These are phyloP conservation scores for Eleutherodactylus coqui DNA, from an alignment of 2,797 vertebrate species.

Conservation along the genomic window DNA sequence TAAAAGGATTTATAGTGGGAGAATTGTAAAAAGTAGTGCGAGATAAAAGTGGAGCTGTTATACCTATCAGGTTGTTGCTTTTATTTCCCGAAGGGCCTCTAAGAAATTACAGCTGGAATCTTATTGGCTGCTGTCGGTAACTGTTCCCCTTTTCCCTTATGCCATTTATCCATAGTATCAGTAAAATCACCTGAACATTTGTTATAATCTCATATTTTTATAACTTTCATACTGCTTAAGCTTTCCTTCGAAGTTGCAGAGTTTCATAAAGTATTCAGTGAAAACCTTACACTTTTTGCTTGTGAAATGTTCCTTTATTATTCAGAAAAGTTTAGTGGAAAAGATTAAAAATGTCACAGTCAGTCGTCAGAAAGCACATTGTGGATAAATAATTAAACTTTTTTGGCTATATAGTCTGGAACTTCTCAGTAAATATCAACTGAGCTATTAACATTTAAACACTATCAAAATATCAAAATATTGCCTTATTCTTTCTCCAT, in stretches of 20 bases:
- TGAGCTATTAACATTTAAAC: slow-evolving; percentile 43
- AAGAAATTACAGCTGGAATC: no score
- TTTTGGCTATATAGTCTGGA: slow-evolving; percentile 26
- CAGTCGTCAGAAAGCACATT: slow-evolving; percentile 9
- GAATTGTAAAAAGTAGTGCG: no score
- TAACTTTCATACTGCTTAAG: not conserved
- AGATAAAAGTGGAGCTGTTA: no score
- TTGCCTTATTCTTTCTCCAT: slow-evolving; percentile 11
- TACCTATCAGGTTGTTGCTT: no score
- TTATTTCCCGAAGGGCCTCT: no score
- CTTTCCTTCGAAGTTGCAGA: not conserved
- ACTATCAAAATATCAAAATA: slow-evolving; percentile 13
- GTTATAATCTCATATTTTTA: no score
- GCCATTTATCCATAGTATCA: no score
- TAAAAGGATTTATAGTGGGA: no score
- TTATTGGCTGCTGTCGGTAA: no score
- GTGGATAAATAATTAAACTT: slow-evolving; percentile 41
- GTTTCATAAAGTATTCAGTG: not conserved
- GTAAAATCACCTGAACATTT: no score
- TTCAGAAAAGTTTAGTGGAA: slow-evolving; percentile 27
- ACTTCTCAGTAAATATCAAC: slow-evolving; percentile 25
- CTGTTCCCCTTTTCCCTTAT: no score
- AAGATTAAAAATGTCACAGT: slow-evolving; percentile 34
- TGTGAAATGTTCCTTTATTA: slow-evolving; percentile 21
- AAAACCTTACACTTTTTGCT: slow-evolving; percentile 1